Evolutionary conservation across 2,797 vertebrate species (phyloP), one percentile per base, ranked within the genome.

Genomic region (Borostomias antarcticus): DNA sequence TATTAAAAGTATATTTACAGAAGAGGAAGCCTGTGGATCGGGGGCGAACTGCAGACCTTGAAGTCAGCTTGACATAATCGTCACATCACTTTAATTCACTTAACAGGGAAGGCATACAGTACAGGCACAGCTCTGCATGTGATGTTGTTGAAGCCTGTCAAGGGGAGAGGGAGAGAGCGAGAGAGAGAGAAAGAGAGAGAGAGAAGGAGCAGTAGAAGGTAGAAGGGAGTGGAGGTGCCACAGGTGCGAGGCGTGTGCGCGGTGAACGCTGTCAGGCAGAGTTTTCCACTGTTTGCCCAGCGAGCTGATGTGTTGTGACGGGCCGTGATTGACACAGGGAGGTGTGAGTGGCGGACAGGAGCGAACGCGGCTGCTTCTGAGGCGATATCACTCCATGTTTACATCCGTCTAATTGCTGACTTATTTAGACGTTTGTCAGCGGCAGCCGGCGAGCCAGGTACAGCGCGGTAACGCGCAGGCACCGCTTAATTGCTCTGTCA

Each of bases 261-360:
- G 73, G 75, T 76, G 73, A 78, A 79, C 77, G 75, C 82, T 84
- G 84, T 84, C 84, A 72, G 65, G 65, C 60, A 67, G 58, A 78
- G 47, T 81, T 90, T 88, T 82, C 83, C 88, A 62, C 68, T 87
- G 84, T 85, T 78, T 87, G 76, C 74, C 86, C 77, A 81, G 83
- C 81, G 68, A 86, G 82, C 75, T 88, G 85, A 92, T 90, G 81
- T 88, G 83, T 82, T 85, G 58, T 90, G 89, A 90, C 86, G 88
- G 77, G 30, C 85, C 72, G 78, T 87, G 89, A 87, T 86, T 92
- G 89, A 89, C 88, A 89, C 77, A 69, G 83, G 77, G 81, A 86
- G 85, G 77, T 89, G 80, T 82, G 83, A 88, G 75, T 76, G 75
- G 29, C 58, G 78, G 83, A 59, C 83, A 76, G 82, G 83, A 84